These are phyloP conservation scores for Hipposideros armiger DNA, from an alignment of 2,113 vertebrate genomes.

Conservation along the genomic window DNA sequence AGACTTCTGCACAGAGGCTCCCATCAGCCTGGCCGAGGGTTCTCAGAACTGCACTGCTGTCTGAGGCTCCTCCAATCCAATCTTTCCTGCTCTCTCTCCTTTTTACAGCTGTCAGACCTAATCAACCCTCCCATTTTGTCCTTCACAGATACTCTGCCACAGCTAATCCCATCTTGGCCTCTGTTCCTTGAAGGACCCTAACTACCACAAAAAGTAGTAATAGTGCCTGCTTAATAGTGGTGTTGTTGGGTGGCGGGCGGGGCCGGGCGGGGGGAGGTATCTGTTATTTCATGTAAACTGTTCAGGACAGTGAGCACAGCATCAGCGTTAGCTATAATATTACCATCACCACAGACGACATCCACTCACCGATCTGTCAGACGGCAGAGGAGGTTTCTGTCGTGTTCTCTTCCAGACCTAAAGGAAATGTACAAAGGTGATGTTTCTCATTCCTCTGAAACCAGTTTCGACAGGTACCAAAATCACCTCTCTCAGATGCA, in stretches of 20 bases:
- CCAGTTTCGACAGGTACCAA: neutral
- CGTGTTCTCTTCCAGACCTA: neutral
- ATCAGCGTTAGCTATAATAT: too few relatives aligned
- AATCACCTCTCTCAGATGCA: neutral
- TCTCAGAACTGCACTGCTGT: neutral
- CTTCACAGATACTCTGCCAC: neutral
- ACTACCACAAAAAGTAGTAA: neutral
- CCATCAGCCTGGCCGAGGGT: neutral
- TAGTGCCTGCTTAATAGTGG: neutral
- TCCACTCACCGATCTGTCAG: neutral
- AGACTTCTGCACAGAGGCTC: neutral
- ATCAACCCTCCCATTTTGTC: too few relatives aligned
- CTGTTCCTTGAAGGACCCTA: neutral
- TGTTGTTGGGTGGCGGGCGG: too few relatives aligned
- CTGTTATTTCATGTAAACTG: fast-evolving
- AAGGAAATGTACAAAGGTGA: neutral
- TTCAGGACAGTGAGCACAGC: neutral
- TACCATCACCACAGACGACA: fast-evolving
- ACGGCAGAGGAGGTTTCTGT: neutral
- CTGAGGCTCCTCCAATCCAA: neutral
- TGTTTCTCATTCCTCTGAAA: neutral
- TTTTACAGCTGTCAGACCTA: neutral
- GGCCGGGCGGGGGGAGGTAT: too few relatives aligned
- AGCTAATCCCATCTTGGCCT: too few relatives aligned
- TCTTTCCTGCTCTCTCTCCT: neutral